Conservation (phyloP, 2,888 invertebrate genomes). For the Venusia cambrica region DNA sequence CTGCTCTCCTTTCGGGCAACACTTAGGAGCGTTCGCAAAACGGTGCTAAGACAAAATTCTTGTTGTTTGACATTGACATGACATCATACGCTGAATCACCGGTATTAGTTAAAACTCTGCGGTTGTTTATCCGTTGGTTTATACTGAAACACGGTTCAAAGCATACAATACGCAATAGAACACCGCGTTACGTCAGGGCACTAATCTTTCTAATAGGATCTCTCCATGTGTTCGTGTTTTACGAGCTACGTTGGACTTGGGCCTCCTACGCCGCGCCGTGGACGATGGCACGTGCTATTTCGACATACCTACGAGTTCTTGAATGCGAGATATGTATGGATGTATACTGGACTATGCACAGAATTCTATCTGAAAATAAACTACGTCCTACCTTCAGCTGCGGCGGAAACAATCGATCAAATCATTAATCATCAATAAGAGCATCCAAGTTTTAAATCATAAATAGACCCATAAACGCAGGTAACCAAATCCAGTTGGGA, state of each 20-base stretch:
- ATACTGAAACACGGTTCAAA: slow-evolving; percentile 15
- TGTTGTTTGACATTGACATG: slow-evolving; percentile 12
- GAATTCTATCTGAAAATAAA: too few species aligned
- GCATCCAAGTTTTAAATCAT: too few species aligned
- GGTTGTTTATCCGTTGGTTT: slow-evolving; percentile 17
- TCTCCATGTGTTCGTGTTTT: slow-evolving; percentile 39
- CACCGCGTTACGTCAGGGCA: slow-evolving; percentile 39
- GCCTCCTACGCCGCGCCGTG: slow-evolving; percentile 35
- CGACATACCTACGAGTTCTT: slow-evolving; percentile 11
- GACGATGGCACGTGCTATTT: slow-evolving; percentile 53
- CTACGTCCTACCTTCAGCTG: too few species aligned
- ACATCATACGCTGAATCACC: slow-evolving; percentile 21
- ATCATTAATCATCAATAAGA: too few species aligned
- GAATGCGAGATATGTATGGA: slow-evolving; percentile 32
- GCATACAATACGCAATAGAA: slow-evolving; percentile 30
- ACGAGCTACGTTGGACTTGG: slow-evolving; percentile 30
- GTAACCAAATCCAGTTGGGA: too few species aligned
- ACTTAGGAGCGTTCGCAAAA: slow-evolving; percentile 6
- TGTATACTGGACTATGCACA: too few species aligned
- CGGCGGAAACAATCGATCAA: too few species aligned
- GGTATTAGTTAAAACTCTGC: slow-evolving; percentile 10
- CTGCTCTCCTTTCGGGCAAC: slow-evolving; percentile 8
- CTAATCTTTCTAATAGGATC: slow-evolving; percentile 49
- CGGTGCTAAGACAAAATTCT: slow-evolving; percentile 8
- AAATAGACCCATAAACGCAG: too few species aligned